Conservation (phyloP, 2,797 vertebrate species). For the Uromys caudimaculatus region DNA sequence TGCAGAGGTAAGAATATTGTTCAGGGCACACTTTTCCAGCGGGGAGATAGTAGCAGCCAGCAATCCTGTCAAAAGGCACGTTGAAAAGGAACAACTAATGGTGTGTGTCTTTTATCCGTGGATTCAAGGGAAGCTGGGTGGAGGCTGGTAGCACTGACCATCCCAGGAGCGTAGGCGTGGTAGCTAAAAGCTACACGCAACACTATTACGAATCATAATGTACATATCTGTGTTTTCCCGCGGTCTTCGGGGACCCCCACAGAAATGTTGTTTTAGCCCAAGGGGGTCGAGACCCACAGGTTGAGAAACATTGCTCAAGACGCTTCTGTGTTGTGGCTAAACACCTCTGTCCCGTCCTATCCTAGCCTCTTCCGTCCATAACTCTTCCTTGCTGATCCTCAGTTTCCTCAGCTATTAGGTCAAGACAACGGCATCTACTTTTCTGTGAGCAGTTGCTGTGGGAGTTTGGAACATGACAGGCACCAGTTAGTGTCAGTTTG, state of each 20-base stretch:
- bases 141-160: background rate
- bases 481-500: background rate
- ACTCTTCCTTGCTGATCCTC: background rate
- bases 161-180: background rate
- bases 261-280: background rate
- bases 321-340: background rate
- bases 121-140: background rate
- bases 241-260: background rate
- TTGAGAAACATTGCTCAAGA: background rate
- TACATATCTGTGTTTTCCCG: background rate
- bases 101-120: background rate
- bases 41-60: background rate
- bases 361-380: background rate
- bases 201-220: background rate
- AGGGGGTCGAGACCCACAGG: background rate
- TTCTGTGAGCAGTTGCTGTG: no score
- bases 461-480: accelerated
- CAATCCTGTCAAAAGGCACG: background rate
- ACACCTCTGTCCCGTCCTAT: background rate
- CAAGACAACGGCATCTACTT: background rate
- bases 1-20: no score
- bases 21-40: no score
- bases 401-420: background rate
- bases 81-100: background rate
- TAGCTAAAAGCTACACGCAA: background rate